These are phyloP conservation scores for Andrena bicolor DNA, from an alignment of 2,888 invertebrate species.

Conservation along the genomic window DNA sequence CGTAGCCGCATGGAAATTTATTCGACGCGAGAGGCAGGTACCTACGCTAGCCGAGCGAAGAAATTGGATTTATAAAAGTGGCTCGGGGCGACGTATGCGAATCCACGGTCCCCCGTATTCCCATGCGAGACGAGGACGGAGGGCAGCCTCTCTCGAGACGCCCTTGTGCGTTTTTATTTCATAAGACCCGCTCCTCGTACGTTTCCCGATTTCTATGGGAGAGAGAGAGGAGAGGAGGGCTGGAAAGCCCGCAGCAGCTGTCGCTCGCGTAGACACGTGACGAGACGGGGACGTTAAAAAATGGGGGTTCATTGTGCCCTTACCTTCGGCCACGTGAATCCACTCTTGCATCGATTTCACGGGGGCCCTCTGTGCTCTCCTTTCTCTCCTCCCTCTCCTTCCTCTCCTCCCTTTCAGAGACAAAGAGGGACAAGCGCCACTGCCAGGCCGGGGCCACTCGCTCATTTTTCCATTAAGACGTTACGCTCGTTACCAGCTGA, in stretches of 20 bases:
- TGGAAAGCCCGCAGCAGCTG: constrained; percentile 71
- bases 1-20: constrained; percentile 17
- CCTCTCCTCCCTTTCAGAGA: background rate
- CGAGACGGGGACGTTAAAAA: constrained; percentile 68
- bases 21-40: background rate
- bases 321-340: constrained; percentile 18
- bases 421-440: constrained; percentile 34
- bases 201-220: constrained; percentile 72
- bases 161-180: constrained; percentile 49
- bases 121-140: constrained; percentile 37
- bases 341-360: constrained; percentile 61
- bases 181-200: constrained; percentile 34
- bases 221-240: constrained; percentile 5
- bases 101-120: constrained; percentile 49
- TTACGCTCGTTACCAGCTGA: constrained; percentile 38
- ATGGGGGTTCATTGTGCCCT: constrained; percentile 77
- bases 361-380: constrained; percentile 21
- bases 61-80: constrained; percentile 22
- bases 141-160: constrained; percentile 8
- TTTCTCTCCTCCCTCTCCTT: background rate
- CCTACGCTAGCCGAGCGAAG: background rate
- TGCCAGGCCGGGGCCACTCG: constrained; percentile 8
- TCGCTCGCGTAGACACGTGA: constrained; percentile 65
- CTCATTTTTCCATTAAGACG: constrained; percentile 62
- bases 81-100: constrained; percentile 47